phyloP scores from a whole-genome alignment of 2,888 invertebrate genomes.

The Morpho helenor region DNA sequence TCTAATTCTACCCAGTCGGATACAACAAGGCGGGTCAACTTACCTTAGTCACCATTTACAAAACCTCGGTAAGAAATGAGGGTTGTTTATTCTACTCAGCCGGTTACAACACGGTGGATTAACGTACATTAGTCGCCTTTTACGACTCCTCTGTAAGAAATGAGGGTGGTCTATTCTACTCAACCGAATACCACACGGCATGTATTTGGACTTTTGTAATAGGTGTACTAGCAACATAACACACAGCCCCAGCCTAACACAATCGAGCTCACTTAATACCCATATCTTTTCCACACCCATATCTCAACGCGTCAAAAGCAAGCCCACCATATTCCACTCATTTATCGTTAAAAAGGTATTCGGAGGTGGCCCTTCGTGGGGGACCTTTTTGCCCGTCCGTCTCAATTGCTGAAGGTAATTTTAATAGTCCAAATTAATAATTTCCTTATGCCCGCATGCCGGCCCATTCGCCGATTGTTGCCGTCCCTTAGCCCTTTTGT shows the following conservation, averaged over 20 bases:
- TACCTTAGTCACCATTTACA: too few species aligned
- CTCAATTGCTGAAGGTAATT: constrained; percentile 42
- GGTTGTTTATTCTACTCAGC: too few species aligned
- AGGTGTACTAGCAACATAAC: not conserved
- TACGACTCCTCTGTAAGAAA: too few species aligned
- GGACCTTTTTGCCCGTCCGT: constrained; percentile 36
- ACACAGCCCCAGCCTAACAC: constrained; percentile 3
- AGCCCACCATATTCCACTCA: constrained; percentile 30
- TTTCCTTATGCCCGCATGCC: constrained; percentile 41
- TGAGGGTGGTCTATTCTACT: too few species aligned
- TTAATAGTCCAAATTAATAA: constrained; percentile 47
- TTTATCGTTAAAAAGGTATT: constrained; percentile 37
- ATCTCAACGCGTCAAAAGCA: constrained; percentile 30
- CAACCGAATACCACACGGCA: too few species aligned
- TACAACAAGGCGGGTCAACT: too few species aligned
- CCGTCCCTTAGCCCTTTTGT: constrained; percentile 32
- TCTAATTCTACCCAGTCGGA: too few species aligned
- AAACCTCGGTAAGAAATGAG: too few species aligned
- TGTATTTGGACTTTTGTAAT: too few species aligned
- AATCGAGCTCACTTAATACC: constrained; percentile 4
- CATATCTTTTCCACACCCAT: constrained; percentile 23
- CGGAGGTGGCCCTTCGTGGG: constrained; percentile 25
- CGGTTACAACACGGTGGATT: too few species aligned
- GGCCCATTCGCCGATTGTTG: constrained; percentile 30
- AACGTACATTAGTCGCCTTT: too few species aligned